These are phyloP conservation scores for Bujurquina vittata DNA, from an alignment of 2,113 vertebrate genomes.

Conservation along the genomic window DNA sequence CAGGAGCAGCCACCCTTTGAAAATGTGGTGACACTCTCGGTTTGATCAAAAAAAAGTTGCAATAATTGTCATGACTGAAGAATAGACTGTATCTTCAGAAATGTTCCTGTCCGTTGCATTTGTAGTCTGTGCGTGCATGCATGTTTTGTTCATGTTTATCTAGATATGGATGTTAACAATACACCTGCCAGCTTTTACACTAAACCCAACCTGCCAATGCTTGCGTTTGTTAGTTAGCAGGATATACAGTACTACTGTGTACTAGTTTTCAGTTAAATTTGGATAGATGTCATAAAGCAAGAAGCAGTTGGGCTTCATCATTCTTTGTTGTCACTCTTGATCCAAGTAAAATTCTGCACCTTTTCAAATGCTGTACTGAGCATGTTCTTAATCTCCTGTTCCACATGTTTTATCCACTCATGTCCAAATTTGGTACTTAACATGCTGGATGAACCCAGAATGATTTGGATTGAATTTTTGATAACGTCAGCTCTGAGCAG, in stretches of 20 bases:
- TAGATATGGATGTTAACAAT: neutral
- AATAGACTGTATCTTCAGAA: neutral
- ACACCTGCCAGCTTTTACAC: neutral
- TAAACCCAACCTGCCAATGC: neutral
- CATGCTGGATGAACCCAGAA: neutral
- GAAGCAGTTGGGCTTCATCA: neutral
- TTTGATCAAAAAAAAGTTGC: conserved; percentile 34
- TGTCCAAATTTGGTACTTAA: neutral
- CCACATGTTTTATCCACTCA: neutral
- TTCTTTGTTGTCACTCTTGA: neutral
- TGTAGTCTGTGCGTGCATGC: neutral
- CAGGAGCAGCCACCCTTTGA: conserved; percentile 53
- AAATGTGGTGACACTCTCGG: conserved; percentile 42
- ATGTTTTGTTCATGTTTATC: neutral
- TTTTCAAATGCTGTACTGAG: neutral
- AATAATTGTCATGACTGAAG: conserved; percentile 27
- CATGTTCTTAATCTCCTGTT: neutral
- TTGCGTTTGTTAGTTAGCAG: neutral
- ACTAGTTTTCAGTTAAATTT: neutral
- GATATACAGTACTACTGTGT: neutral
- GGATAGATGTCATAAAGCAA: neutral
- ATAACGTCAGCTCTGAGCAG: neutral
- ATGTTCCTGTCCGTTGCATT: neutral
- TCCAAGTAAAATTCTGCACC: neutral
- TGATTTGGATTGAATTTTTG: neutral